Base-by-base conservation (phyloP, 2,797 vertebrate species). In the Delichon dasypus region DNA sequence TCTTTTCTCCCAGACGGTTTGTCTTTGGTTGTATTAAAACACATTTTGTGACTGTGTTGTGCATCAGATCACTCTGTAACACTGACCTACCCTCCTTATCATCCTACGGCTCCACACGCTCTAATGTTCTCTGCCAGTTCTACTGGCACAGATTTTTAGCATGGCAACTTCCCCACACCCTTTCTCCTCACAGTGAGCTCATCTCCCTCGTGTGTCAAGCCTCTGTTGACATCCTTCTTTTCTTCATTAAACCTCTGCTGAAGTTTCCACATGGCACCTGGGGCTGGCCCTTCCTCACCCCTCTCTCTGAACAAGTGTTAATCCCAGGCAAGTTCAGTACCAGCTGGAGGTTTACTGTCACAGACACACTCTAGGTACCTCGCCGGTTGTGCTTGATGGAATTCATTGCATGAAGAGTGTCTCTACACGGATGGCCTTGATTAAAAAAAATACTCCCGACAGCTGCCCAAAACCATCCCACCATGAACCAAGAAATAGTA, bases 161-260 rank as follows among this genome's bases (percentile, higher is more conserved):
- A 21, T 42, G 6, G 6, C 40, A 47, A 11, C 74, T 87, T 92
- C 34, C 34, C 18, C 3, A 5, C 25, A 45, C 11, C 12, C 13
- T 20, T 38, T 88, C 36, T 78, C 47, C 34, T 80, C 70, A 29
- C 32, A 47, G 22, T 27, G 42, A 75, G 34, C 45, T 71, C 44
- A 86, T n/a, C 23, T 54, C 17, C 15, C 27, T 81, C 45, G 48
- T 75, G 36, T 47, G 54, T 29, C 53, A 86, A 74, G 86, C 36
- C 21, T 86, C 32, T 57, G 16, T 11, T 76, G 60, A 74, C 30
- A 50, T 38, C 18, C 10, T 83, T n/a, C 16, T 83, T 44, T 36
- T 67, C 53, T 58, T 84, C 25, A 51, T 58, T 88, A 80, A 93
- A 62, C 13, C 19, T 68, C 51, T 82, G 67, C 86, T 88, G 38